Conservation (phyloP, 2,888 invertebrate genomes). For the Yponomeuta malinellus region DNA sequence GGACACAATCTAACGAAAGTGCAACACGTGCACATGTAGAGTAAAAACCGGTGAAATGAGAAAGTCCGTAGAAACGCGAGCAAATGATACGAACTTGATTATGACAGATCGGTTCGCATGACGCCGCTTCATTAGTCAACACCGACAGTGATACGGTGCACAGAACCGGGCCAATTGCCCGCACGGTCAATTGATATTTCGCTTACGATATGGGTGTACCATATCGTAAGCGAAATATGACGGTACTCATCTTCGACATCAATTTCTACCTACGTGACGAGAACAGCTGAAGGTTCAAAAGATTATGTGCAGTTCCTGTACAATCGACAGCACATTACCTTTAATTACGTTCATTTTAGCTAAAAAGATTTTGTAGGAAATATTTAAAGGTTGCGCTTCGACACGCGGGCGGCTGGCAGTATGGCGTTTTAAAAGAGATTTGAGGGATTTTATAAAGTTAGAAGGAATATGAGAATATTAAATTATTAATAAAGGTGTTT, state of each 20-base stretch:
- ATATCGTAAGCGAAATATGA: neutral
- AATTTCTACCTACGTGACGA: too few species aligned
- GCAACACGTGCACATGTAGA: neutral
- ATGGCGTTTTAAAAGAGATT: too few species aligned
- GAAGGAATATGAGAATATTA: too few species aligned
- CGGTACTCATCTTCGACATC: neutral
- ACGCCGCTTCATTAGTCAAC: neutral
- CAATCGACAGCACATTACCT: too few species aligned
- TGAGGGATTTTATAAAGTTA: too few species aligned
- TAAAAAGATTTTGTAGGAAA: too few species aligned
- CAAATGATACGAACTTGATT: constrained; percentile 1
- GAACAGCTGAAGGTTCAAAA: too few species aligned
- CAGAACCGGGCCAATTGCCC: neutral
- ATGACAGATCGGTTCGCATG: neutral
- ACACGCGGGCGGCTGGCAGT: too few species aligned
- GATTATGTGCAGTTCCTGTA: too few species aligned
- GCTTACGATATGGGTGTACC: neutral
- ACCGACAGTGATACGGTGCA: neutral
- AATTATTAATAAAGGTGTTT: too few species aligned
- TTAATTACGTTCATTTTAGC: too few species aligned
- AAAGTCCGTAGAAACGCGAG: neutral
- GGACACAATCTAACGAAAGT: neutral
- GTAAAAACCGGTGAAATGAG: neutral
- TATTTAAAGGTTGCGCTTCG: too few species aligned
- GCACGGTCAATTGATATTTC: neutral